Evolutionary conservation across 2,888 invertebrate species (phyloP).

Genomic region (Leptopterna dolabrata): DNA sequence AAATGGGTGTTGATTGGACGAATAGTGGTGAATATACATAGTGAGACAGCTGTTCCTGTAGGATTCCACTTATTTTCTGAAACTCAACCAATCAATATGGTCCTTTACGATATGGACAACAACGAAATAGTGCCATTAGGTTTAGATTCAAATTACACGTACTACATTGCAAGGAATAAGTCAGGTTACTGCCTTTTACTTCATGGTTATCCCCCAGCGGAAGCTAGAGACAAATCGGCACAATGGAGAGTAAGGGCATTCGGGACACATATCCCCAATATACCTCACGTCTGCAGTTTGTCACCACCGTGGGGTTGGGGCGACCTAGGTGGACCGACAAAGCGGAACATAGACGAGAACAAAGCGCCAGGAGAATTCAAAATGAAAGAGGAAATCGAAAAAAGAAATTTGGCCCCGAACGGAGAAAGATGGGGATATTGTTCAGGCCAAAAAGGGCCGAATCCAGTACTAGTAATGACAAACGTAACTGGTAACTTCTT

Average conservation of each 20-base stretch:
- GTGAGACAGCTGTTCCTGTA: slow-evolving; percentile 3
- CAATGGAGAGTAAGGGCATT: slow-evolving; percentile 46
- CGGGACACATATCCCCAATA: slow-evolving; percentile 15
- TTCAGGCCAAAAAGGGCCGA: slow-evolving; percentile 39
- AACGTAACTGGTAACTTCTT: slow-evolving; percentile 21
- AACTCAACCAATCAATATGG: slow-evolving; percentile 37
- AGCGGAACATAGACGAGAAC: neutral
- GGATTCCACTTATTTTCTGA: slow-evolving; percentile 32
- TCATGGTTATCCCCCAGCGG: slow-evolving; percentile 38
- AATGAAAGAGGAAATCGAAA: slow-evolving; percentile 46
- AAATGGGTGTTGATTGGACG: slow-evolving; percentile 40
- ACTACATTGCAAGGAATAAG: slow-evolving; percentile 21
- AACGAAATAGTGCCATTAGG: slow-evolving; percentile 38
- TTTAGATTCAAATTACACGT: slow-evolving; percentile 18
- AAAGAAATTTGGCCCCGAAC: slow-evolving; percentile 27
- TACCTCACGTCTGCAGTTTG: slow-evolving; percentile 47
- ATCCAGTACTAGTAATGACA: slow-evolving; percentile 24
- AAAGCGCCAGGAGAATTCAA: slow-evolving; percentile 27
- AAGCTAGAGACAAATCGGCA: slow-evolving; percentile 30
- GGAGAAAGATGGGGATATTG: slow-evolving; percentile 45
- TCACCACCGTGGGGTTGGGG: slow-evolving; percentile 43
- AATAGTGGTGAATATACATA: slow-evolving; percentile 26
- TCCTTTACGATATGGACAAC: slow-evolving; percentile 41
- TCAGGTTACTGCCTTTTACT: slow-evolving; percentile 25
- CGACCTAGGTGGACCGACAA: slow-evolving; percentile 13